Conservation (phyloP, 2,888 invertebrate species). For the Hanleya hanleyi region DNA sequence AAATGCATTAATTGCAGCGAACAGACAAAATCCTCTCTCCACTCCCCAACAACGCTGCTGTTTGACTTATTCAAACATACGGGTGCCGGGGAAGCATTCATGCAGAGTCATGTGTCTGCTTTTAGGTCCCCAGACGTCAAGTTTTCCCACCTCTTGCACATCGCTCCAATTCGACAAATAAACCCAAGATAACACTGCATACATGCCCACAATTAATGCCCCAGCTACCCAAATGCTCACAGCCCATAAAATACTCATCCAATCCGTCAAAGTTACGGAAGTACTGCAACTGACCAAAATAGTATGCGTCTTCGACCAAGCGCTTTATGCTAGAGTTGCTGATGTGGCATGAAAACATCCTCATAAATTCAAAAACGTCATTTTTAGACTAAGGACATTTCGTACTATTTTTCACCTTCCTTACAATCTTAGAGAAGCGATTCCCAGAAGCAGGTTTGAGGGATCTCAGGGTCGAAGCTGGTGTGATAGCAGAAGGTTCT, state of each 20-base stretch:
- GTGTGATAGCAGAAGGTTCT: slow-evolving; percentile 40
- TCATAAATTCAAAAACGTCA: neutral
- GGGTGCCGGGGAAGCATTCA: too few relatives aligned
- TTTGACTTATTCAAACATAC: too few relatives aligned
- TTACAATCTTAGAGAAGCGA: slow-evolving; percentile 12
- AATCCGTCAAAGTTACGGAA: slow-evolving; percentile 17
- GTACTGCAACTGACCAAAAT: neutral
- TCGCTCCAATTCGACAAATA: too few relatives aligned
- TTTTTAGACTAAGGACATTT: neutral
- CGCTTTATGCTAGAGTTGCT: neutral
- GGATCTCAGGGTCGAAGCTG: slow-evolving; percentile 38
- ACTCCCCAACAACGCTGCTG: too few relatives aligned
- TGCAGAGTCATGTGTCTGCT: too few relatives aligned
- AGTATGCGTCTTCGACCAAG: neutral
- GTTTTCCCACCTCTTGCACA: too few relatives aligned
- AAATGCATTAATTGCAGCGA: too few relatives aligned
- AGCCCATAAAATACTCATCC: slow-evolving; percentile 18
- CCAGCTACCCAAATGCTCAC: slow-evolving; percentile 29
- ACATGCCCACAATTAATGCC: slow-evolving; percentile 30
- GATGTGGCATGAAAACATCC: neutral
- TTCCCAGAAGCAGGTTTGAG: slow-evolving; percentile 39
- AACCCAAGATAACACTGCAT: slow-evolving; percentile 22
- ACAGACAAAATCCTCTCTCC: too few relatives aligned
- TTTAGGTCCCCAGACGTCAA: too few relatives aligned
- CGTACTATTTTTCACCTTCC: neutral